Evolutionary conservation across 2,888 invertebrate species (phyloP), one percentile per base, ranked within the genome.

Genomic region (Sarcophaga carnaria): DNA sequence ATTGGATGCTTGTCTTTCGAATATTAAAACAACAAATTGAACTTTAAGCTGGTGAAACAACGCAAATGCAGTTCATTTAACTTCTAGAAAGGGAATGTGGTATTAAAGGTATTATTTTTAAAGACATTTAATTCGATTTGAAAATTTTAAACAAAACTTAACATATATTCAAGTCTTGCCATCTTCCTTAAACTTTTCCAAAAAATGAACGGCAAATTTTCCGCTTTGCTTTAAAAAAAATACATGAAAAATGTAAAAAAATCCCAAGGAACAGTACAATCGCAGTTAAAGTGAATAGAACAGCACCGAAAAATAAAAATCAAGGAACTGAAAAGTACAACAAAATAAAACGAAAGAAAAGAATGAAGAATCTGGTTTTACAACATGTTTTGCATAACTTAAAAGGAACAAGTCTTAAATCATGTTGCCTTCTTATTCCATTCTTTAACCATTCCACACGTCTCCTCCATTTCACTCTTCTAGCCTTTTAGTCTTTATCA

Each of bases 301-400:
- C 1, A 60, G 8, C 2, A 14, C 12, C 17, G 12, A 59, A 76
- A 45, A 66, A 60, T 22, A 74, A 47, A 25, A 14, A 67, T 12
- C 6, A 63, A 83, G 70, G 37, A 70, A 75, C 60, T 59, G 66
- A 59, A 63, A 22, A n/a, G 22, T 22, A 47, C 25, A 3, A 10
- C 59, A 22, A 22, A 22, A 22, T 22, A 22, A 49, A 62, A 75
- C 62, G 47, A 25, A 64, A 82, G 70, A 27, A 79, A 76, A 27
- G 66, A 78, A 22, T 54, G 2, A 83, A 80, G 84, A 87, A 87
- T 87, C 87, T 87, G 84, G 87, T 87, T 87, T 81, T 84, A 87
- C 87, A 87, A 87, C 87, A 87, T 87, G 84, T 84, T 87, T 87
- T 87, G 87, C 87, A 87, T 87, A 87, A 87, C 87, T 87, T 84